Percentiles rank a stretch among this genome's conserved stretches.
phyloP scores from a whole-genome alignment of 2,797 vertebrate genomes.

The Cyprinodon diabolis region DNA sequence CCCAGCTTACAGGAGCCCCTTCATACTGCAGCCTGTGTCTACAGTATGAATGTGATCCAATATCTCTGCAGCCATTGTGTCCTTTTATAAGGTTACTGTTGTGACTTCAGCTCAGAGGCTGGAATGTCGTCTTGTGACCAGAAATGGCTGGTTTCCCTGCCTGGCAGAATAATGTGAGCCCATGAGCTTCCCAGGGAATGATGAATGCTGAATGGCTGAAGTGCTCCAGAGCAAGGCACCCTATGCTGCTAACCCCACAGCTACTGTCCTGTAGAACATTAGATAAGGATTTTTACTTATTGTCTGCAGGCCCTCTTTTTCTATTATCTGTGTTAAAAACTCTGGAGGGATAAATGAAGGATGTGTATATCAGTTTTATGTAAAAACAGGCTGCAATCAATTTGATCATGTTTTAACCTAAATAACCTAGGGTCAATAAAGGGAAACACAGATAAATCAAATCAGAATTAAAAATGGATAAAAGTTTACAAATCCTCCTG shows the following conservation, averaged over 20 bases:
- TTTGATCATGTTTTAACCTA: neutral
- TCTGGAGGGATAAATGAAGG: neutral
- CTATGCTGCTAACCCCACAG: neutral
- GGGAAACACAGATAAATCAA: neutral
- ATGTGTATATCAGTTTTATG: neutral
- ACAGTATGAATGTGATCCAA: constrained; percentile 27
- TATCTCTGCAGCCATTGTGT: constrained; percentile 30
- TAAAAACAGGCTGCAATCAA: neutral
- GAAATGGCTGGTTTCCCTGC: neutral
- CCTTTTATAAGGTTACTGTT: constrained; percentile 7
- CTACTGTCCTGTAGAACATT: neutral
- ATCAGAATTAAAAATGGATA: constrained; percentile 4
- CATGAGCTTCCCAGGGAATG: neutral
- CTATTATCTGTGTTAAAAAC: neutral
- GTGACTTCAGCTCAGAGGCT: neutral
- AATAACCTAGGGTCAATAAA: neutral
- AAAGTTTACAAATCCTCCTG: constrained; percentile 37
- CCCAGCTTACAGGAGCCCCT: constrained; percentile 37
- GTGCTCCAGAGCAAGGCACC: constrained; percentile 2
- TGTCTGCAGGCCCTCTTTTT: neutral
- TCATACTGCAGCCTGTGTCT: constrained; percentile 34
- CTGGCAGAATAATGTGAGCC: neutral
- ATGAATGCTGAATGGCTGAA: constrained; percentile 4
- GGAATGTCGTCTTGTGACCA: neutral
- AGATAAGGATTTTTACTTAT: neutral